Conservation (phyloP, 2,797 vertebrate species). For the Poliocrania exsul region DNA sequence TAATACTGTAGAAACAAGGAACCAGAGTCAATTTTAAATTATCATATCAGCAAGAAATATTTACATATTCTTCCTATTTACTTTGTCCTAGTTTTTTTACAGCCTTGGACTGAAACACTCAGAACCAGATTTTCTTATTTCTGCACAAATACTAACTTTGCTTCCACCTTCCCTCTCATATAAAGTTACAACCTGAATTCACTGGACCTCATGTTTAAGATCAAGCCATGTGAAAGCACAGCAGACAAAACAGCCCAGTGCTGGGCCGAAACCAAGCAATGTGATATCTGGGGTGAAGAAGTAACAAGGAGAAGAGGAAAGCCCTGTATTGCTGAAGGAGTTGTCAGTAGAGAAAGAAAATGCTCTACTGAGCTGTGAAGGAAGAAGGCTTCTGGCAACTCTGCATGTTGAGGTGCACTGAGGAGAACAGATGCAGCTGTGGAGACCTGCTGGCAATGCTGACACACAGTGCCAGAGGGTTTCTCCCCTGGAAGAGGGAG, state of each 20-base stretch:
- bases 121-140: background rate
- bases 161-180: background rate
- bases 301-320: background rate
- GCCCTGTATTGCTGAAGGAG: background rate
- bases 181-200: background rate
- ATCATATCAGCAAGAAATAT: background rate
- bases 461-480: background rate
- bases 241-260: background rate
- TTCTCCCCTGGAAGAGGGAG: background rate
- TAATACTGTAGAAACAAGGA: slow-evolving; percentile 16
- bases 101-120: background rate
- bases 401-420: rapidly evolving
- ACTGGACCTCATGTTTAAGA: background rate
- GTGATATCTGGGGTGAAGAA: rapidly evolving
- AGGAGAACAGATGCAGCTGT: background rate
- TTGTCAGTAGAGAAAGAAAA: background rate
- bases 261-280: background rate
- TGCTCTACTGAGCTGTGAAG: background rate
- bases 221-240: background rate
- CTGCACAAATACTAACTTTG: background rate
- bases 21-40: background rate
- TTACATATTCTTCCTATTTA: background rate
- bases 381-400: background rate
- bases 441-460: background rate
- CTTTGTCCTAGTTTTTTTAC: background rate